Conservation (phyloP, 2,888 invertebrate species). For the Allacma fusca region DNA sequence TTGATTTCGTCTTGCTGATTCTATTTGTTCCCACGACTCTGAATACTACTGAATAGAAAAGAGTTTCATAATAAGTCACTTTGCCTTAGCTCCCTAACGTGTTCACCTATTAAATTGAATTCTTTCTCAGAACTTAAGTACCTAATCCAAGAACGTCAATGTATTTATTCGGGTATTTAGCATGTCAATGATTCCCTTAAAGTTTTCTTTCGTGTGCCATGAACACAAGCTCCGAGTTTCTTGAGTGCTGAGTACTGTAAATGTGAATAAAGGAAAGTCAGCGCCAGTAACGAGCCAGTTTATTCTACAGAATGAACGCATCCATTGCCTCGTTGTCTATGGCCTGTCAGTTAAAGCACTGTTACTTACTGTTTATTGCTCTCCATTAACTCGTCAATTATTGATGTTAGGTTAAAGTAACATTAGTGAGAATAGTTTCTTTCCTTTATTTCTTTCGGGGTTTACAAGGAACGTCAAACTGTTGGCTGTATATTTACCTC, state of each 20-base stretch:
- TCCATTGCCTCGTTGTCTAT: too few relatives aligned
- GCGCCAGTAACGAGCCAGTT: background rate
- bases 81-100: too few relatives aligned
- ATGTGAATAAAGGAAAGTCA: background rate
- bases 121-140: too few relatives aligned
- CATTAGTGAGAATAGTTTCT: background rate
- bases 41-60: background rate
- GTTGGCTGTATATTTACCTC: too few relatives aligned
- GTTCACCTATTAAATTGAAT: too few relatives aligned
- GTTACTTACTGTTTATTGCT: slow-evolving; percentile 8
- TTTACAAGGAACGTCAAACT: too few relatives aligned
- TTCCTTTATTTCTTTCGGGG: too few relatives aligned
- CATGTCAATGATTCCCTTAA: background rate
- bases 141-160: background rate
- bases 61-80: background rate
- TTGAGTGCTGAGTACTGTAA: background rate
- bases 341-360: background rate
- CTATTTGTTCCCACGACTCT: background rate
- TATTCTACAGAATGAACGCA: too few relatives aligned
- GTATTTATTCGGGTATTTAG: background rate
- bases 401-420: background rate
- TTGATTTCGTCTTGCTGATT: background rate
- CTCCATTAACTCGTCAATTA: background rate
- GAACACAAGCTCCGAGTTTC: background rate
- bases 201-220: background rate